Conservation (phyloP, 2,113 vertebrate species). For the Elgaria multicarinata region DNA sequence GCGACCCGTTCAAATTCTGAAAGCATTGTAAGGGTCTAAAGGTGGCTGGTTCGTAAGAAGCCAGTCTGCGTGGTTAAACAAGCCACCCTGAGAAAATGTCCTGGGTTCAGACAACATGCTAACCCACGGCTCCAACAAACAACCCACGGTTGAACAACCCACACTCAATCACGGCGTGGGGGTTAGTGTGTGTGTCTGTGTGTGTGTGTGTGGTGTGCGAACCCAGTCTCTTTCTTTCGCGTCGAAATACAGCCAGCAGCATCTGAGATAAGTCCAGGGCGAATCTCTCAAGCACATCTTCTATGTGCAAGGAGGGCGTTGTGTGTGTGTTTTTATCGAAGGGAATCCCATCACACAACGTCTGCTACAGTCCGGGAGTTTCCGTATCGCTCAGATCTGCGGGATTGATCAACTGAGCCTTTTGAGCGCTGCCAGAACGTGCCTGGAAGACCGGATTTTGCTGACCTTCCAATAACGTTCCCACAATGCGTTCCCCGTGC, state of each 20-base stretch:
- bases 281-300: not conserved
- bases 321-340: not conserved
- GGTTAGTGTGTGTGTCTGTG: too few relatives aligned
- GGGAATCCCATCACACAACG: not conserved
- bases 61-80: not conserved
- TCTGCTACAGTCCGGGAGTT: not conserved
- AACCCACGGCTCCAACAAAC: too few relatives aligned
- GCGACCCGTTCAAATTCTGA: too few relatives aligned
- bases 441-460: not conserved
- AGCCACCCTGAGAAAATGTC: not conserved
- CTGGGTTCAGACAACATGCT: too few relatives aligned
- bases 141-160: too few relatives aligned
- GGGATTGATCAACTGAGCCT: too few relatives aligned
- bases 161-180: too few relatives aligned
- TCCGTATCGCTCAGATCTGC: too few relatives aligned
- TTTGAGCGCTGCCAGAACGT: not conserved
- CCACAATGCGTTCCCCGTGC: not conserved
- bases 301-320: not conserved
- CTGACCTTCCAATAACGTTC: not conserved
- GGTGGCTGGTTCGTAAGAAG: not conserved
- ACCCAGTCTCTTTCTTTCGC: too few relatives aligned
- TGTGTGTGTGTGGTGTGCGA: too few relatives aligned
- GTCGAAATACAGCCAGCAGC: too few relatives aligned
- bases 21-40: not conserved
- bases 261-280: not conserved